Percentiles rank a stretch among this genome's conserved stretches.
These are phyloP conservation scores for Monoplex corrugatus DNA, from an alignment of 2,888 invertebrate species.

Conservation along the genomic window DNA sequence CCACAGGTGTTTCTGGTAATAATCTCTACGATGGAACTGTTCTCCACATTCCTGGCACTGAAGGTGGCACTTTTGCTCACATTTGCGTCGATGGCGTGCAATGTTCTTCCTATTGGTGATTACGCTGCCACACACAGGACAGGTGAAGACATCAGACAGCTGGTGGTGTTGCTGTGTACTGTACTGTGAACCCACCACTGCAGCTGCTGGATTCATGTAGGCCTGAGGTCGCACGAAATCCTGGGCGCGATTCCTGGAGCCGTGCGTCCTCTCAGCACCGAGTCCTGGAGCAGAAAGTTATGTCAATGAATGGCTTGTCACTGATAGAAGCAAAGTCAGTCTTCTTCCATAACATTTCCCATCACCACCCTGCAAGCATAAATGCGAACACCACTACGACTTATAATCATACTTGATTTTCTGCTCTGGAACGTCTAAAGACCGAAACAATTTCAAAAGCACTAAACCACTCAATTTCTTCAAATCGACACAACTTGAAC, in stretches of 20 bases:
- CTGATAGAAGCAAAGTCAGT: too few species aligned
- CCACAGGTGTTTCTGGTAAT: conserved; percentile 40
- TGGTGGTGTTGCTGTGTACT: background rate
- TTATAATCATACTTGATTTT: too few species aligned
- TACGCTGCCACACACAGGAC: conserved; percentile 19
- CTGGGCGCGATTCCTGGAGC: background rate
- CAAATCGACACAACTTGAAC: too few species aligned
- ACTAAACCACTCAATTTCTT: too few species aligned
- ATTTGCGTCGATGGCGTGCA: conserved; percentile 55
- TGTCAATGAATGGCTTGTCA: conserved; percentile 2
- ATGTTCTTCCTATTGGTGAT: conserved; percentile 45
- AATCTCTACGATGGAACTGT: conserved; percentile 43
- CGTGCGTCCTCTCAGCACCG: background rate
- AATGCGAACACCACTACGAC: too few species aligned
- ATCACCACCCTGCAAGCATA: too few species aligned
- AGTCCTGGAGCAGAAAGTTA: conserved; percentile 40
- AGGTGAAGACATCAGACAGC: conserved; percentile 19
- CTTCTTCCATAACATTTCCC: background rate
- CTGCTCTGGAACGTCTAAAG: too few species aligned
- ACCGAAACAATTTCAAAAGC: too few species aligned
- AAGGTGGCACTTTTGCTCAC: conserved; percentile 49
- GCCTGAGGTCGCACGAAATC: background rate
- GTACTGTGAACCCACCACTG: background rate
- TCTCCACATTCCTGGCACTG: conserved; percentile 36
- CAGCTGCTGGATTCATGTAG: background rate